These are phyloP conservation scores for Ophiodon elongatus DNA, from an alignment of 2,113 vertebrate species.

Conservation along the genomic window DNA sequence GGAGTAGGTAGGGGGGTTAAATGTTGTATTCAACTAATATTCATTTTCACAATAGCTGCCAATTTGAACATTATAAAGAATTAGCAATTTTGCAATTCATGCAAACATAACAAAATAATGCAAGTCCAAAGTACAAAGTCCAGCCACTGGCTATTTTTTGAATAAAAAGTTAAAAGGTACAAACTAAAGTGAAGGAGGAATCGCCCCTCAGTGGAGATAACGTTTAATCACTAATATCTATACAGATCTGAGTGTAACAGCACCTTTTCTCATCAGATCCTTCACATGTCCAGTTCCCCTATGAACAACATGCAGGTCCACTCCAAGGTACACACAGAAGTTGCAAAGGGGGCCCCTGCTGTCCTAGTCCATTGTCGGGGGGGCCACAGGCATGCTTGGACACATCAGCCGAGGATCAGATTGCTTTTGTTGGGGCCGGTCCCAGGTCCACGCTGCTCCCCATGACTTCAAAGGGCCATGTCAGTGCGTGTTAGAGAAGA, in stretches of 20 bases:
- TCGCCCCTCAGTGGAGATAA: not conserved
- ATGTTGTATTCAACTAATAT: not conserved
- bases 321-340: constrained; percentile 69
- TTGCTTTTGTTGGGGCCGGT: constrained; percentile 81
- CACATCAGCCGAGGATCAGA: constrained; percentile 77
- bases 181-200: not conserved
- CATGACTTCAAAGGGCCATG: constrained; percentile 79
- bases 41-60: not conserved
- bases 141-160: not conserved
- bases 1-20: not conserved
- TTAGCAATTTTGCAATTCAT: not conserved
- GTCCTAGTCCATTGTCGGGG: constrained; percentile 67
- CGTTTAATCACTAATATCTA: not conserved
- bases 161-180: not conserved
- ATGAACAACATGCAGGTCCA: constrained; percentile 48
- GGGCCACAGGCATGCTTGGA: constrained; percentile 65
- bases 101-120: not conserved
- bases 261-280: constrained; percentile 24
- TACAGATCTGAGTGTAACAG: not conserved
- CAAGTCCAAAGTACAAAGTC: too few species aligned
- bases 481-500: constrained; percentile 81
- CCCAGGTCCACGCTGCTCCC: constrained; percentile 72
- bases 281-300: constrained; percentile 47
- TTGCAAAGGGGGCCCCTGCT: constrained; percentile 65
- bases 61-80: not conserved